These are phyloP conservation scores for Chlorocebus sabaeus DNA, from an alignment of 2,113 vertebrate genomes.

Conservation along the genomic window DNA sequence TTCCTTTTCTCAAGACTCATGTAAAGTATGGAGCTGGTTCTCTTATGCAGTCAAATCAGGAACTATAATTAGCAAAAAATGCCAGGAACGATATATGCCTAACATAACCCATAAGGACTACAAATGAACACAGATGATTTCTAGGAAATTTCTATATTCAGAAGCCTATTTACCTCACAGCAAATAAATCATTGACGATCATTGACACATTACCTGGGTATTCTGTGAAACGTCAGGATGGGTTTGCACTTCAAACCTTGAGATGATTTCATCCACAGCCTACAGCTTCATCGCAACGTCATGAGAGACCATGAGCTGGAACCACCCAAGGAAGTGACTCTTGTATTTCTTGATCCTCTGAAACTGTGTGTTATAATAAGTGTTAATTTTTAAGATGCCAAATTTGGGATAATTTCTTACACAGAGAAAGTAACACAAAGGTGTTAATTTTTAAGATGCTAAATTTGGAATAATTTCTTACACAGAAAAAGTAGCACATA, in stretches of 20 bases:
- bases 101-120: background rate
- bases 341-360: background rate
- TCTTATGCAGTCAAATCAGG: background rate
- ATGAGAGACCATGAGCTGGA: background rate
- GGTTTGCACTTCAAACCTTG: background rate
- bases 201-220: background rate
- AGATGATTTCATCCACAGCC: background rate
- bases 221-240: background rate
- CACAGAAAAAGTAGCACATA: background rate
- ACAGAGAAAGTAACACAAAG: background rate
- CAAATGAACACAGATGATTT: background rate
- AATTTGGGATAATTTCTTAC: no score
- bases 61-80: background rate
- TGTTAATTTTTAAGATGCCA: background rate
- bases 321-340: background rate
- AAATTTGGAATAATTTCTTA: no score
- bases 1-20: background rate
- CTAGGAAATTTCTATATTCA: background rate
- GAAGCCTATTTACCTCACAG: background rate
- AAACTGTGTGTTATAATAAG: background rate
- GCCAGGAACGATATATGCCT: background rate
- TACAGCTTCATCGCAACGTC: background rate
- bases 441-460: background rate
- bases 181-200: no score
- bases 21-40: background rate